Evolutionary conservation across 2,113 vertebrate genomes (phyloP), one percentile per base, ranked within the genome.

Genomic region (Lophius piscatorius): DNA sequence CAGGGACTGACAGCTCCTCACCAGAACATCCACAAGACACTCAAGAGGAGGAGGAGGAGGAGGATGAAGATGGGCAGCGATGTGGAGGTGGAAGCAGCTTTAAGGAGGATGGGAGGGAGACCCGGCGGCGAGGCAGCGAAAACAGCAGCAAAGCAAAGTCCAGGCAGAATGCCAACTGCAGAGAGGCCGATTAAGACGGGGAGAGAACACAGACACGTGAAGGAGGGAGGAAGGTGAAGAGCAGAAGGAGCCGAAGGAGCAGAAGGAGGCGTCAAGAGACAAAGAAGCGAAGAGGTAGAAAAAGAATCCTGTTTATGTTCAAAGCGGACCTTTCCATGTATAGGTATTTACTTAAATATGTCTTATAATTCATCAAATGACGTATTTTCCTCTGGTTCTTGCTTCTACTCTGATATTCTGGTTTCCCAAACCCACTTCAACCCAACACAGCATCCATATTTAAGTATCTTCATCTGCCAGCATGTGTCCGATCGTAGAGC

Each of bases 1-100:
- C 75, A 67, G 87, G 78, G 88, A 82, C 81, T 91, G 91, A 92
- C 91, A 92, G 91, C 82, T 90, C 86, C 9, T 74, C 88, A 80
- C 74, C 82, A 45, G 55, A 76, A 62, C 49, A 76, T 35, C 83
- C 67, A 82, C 81, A 57, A 82, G 87, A 70, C 73, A 61, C 58
- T 4, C 46, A 9, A 12, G 26, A 48, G 59, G 18, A 60, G 46
- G 60, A 50, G 21, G 38, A 28, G 55, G 16, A n/a, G 24, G 14
- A 13, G 38, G 51, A 41, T 12, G 49, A 31, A 35, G 24, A 45
- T 28, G 35, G 45, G n/a, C 63, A 33, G 51, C 3, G 33, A 35
- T 10, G 54, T 68, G 62, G 72, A 81, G 31, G 48, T 74, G 47
- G 51, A 40, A 44, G 61, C 22, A 67, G 52, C 16, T 77, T 74